Base-by-base conservation (phyloP, 30 jellyfish, hydroid and myxozoan species). In the Aurelia sp. region DNA sequence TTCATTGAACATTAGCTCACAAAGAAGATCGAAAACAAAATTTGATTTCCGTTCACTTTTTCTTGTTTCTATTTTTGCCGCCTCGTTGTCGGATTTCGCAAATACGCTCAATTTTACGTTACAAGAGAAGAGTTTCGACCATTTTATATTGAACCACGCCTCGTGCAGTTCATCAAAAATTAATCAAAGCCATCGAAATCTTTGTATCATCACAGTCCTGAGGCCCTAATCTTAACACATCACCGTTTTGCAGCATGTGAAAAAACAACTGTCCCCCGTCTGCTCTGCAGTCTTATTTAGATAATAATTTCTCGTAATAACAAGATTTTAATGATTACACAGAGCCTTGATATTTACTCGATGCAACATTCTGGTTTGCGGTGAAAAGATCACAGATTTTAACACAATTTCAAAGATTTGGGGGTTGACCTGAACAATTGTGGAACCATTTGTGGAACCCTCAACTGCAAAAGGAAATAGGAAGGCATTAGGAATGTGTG, bases 401-500 rank as follows among this genome's bases (percentile, higher is more conserved):
- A 31, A 55, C 79, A 61, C 67, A 62, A 4, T 78, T 78, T 47
- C 79, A 78, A 40, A 59, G 89, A 13, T 37, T 63, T 78, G 13
- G 73, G 52, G 89, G 89, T 52, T 62, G 23, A 17, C 58, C 61
- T 23, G 74, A 60, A 78, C 79, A 78, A 78, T 78, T 78, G 89
- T 69, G 89, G 89, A 78, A 10, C 15, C 64, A 33, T 63, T 78
- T 74, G 27, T 20, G 23, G 13, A 66, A 33, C 71, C 71, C 51
- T 50, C 72, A 57, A 15, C 27, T 70, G 60, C 47, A 19, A 62
- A 47, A 68, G 71, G 66, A 62, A 76, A 57, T 76, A 76, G 9
- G 13, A 53, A 27, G 85, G 59, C 33, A 37, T 37, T 15, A 76
- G 89, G 90, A 61, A 80, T 80, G 90, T 80, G 90, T 35, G 81